A percentile compares a stretch with the other conserved stretches of the same genome.
Conservation (phyloP, 2,888 invertebrate genomes). For the Dynastes grantii region DNA sequence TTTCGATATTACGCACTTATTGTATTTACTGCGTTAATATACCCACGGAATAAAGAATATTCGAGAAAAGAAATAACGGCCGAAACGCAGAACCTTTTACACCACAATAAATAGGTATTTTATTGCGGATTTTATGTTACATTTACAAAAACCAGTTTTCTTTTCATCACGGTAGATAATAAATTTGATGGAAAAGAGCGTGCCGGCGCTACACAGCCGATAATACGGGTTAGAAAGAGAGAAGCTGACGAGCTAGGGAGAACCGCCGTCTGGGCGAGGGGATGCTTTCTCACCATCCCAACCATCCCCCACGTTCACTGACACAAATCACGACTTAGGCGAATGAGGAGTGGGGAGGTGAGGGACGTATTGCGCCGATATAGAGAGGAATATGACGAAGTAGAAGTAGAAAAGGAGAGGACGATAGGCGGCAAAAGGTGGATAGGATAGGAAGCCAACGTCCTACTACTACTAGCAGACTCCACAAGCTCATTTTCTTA, state of each 20-base stretch:
- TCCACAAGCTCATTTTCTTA: not conserved
- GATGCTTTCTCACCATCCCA: slow-evolving; percentile 31
- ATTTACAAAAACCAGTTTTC: slow-evolving; percentile 62
- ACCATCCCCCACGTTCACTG: slow-evolving; percentile 35
- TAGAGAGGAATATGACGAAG: slow-evolving; percentile 18
- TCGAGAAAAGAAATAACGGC: slow-evolving; percentile 20
- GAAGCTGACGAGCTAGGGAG: slow-evolving; percentile 4
- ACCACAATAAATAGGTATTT: slow-evolving; percentile 56
- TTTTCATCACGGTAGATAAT: slow-evolving; percentile 63
- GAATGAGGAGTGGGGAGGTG: not conserved
- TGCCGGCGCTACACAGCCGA: slow-evolving; percentile 49
- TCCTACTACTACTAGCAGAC: slow-evolving; percentile 19
- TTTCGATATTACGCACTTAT: slow-evolving; percentile 24
- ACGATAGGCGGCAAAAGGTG: slow-evolving; percentile 20
- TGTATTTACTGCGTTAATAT: slow-evolving; percentile 32
- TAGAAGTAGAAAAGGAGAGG: slow-evolving; percentile 18
- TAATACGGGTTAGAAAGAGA: slow-evolving; percentile 3
- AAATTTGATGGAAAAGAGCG: slow-evolving; percentile 60
- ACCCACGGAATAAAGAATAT: slow-evolving; percentile 21
- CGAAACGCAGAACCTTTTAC: slow-evolving; percentile 44
- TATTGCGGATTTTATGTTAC: slow-evolving; percentile 60
- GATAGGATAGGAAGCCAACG: slow-evolving; percentile 17
- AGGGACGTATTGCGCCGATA: slow-evolving; percentile 36
- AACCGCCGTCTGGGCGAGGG: slow-evolving; percentile 17
- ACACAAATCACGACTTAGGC: slow-evolving; percentile 43